phyloP scores from a whole-genome alignment of 2,113 vertebrate genomes.

The Empidonax alnorum region DNA sequence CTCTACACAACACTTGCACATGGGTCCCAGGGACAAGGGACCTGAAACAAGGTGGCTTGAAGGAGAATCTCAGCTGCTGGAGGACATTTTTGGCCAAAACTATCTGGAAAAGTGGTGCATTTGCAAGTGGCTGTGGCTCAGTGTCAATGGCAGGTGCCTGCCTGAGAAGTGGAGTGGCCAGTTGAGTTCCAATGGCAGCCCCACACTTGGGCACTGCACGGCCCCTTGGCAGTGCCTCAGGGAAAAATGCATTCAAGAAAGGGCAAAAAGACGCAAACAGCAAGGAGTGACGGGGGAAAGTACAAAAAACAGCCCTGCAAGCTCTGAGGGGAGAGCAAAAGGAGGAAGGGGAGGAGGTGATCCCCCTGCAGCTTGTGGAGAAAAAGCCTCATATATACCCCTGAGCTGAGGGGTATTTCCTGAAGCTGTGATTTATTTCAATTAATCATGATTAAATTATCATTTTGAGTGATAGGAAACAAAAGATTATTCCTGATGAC shows the following conservation, averaged over 20 bases:
- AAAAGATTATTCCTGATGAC: slow-evolving; percentile 61
- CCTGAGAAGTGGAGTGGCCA: fast-evolving
- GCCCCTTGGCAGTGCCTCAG: fast-evolving
- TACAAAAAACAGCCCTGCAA: not conserved
- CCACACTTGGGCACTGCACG: fast-evolving
- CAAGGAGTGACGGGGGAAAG: fast-evolving
- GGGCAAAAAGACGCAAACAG: fast-evolving
- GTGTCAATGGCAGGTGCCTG: fast-evolving
- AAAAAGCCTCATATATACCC: not conserved
- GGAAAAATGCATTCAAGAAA: fast-evolving
- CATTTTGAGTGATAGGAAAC: slow-evolving; percentile 48
- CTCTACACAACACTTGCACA: fast-evolving
- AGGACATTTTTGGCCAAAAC: not conserved
- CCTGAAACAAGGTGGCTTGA: fast-evolving
- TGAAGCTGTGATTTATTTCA: not conserved
- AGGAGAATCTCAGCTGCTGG: not conserved
- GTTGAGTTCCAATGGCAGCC: fast-evolving
- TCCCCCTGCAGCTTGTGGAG: fast-evolving
- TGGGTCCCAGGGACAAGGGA: fast-evolving
- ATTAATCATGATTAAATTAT: slow-evolving; percentile 38
- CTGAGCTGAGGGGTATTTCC: not conserved
- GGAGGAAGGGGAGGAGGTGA: not conserved
- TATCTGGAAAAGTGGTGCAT: fast-evolving
- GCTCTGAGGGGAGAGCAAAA: not conserved
- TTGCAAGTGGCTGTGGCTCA: fast-evolving